Conservation (phyloP, 2,888 invertebrate species). For the Encarsia formosa region DNA sequence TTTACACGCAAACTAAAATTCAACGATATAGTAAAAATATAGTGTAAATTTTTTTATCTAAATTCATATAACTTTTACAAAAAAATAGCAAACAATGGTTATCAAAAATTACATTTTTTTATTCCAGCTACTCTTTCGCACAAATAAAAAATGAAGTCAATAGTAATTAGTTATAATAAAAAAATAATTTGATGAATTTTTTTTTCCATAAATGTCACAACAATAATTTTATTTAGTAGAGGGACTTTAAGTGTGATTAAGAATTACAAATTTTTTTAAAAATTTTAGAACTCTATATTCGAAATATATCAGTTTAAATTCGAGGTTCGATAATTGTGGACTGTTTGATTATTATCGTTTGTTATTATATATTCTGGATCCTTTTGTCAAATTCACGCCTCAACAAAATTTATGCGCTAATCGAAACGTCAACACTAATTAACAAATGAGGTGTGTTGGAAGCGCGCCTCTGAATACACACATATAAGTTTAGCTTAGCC, state of each 20-base stretch:
- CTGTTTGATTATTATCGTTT: conserved; percentile 7
- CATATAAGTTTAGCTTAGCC: conserved; percentile 25
- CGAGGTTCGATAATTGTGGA: conserved; percentile 31
- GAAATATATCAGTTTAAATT: conserved; percentile 15
- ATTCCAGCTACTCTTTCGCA: too few species aligned
- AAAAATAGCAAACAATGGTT: too few species aligned
- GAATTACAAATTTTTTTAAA: conserved; percentile 5
- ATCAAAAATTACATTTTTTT: too few species aligned
- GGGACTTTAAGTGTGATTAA: not conserved
- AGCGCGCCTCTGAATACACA: conserved; percentile 37
- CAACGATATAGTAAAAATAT: too few species aligned
- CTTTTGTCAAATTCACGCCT: conserved; percentile 26
- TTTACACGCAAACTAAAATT: too few species aligned
- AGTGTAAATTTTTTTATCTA: too few species aligned
- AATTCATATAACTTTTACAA: too few species aligned
- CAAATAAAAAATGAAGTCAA: too few species aligned
- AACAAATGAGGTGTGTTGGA: conserved; percentile 38
- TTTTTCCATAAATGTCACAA: conserved; percentile 1
- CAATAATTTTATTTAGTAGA: not conserved
- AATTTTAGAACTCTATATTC: conserved; percentile 25
- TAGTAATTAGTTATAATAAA: too few species aligned
- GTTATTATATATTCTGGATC: conserved; percentile 31
- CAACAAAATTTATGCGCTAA: conserved; percentile 38
- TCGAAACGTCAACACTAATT: conserved; percentile 38
- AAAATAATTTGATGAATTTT: conserved; percentile 2